Conservation (phyloP, 2,888 invertebrate genomes). For the Athalia cordata region DNA sequence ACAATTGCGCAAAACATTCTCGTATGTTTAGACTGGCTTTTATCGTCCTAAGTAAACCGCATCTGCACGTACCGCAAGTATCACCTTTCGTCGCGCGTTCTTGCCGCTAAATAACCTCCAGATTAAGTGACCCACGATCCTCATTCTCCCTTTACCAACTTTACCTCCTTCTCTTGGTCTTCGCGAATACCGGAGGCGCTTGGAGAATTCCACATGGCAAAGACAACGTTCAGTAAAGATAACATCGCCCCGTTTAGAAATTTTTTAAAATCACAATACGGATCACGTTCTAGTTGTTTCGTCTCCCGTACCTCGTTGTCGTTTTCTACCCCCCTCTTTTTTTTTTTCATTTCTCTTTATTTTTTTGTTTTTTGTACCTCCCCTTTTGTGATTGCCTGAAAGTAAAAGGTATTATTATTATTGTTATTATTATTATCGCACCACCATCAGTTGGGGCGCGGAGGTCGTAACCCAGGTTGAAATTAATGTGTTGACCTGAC, state of each 20-base stretch:
- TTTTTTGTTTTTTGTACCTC: too few species aligned
- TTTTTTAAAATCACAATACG: too few species aligned
- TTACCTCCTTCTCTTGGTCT: background rate
- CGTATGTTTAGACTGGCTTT: constrained; percentile 32
- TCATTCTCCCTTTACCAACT: background rate
- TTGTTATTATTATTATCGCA: background rate
- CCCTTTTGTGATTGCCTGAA: background rate
- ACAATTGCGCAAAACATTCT: background rate
- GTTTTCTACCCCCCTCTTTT: too few species aligned
- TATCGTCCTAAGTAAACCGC: constrained; percentile 5
- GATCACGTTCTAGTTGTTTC: too few species aligned
- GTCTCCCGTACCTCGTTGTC: too few species aligned
- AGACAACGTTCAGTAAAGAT: too few species aligned
- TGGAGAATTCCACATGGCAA: too few species aligned
- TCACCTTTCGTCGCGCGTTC: background rate
- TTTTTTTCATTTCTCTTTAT: too few species aligned
- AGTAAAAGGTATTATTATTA: background rate
- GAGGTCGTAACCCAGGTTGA: constrained; percentile 2
- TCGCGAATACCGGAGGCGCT: too few species aligned
- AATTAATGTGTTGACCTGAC: constrained; percentile 26
- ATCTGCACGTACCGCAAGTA: background rate
- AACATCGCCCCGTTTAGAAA: too few species aligned
- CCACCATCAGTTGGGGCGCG: background rate
- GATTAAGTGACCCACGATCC: constrained; percentile 3
- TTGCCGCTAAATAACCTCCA: background rate